These are phyloP conservation scores for Coregonus suidteri DNA, from an alignment of 2,797 vertebrate species.

Conservation along the genomic window DNA sequence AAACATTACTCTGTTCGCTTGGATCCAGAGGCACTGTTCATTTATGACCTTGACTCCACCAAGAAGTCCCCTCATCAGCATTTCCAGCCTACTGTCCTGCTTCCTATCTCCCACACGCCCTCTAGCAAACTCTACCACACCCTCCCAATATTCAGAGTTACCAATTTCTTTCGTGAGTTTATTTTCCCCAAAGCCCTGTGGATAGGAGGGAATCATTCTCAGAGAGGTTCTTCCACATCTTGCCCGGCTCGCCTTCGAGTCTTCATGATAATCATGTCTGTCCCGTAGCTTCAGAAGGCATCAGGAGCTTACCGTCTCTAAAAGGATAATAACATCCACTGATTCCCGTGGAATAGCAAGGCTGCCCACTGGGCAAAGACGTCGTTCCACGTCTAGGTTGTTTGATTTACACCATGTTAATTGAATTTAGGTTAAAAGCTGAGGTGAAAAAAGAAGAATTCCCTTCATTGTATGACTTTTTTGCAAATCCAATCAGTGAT, in stretches of 20 bases:
- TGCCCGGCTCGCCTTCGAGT: slow-evolving; percentile 4
- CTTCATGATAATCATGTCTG: slow-evolving; percentile 50
- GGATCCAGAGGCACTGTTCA: too few relatives aligned
- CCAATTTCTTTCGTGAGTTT: background rate
- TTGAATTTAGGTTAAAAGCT: too few relatives aligned
- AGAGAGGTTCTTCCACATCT: slow-evolving; percentile 13
- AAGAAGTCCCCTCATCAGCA: too few relatives aligned
- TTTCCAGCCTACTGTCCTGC: background rate
- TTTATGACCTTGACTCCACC: too few relatives aligned
- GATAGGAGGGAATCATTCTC: background rate
- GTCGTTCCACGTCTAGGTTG: too few relatives aligned
- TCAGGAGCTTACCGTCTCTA: slow-evolving; percentile 46
- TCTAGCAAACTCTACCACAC: background rate
- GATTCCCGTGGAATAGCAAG: slow-evolving; percentile 38
- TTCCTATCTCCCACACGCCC: background rate
- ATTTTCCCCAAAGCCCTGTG: too few relatives aligned
- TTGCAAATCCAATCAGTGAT: too few relatives aligned
- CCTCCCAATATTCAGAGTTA: background rate
- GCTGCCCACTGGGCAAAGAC: too few relatives aligned
- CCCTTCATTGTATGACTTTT: too few relatives aligned
- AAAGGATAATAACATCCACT: slow-evolving; percentile 39
- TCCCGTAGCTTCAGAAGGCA: slow-evolving; percentile 36
- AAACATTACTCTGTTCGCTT: too few relatives aligned
- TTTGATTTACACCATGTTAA: too few relatives aligned
- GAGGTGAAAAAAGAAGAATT: too few relatives aligned